A percentile compares a stretch with the other conserved stretches of the same genome.
These are phyloP conservation scores for Leucophora obtusa DNA, from an alignment of 2,888 invertebrate species.

Conservation along the genomic window DNA sequence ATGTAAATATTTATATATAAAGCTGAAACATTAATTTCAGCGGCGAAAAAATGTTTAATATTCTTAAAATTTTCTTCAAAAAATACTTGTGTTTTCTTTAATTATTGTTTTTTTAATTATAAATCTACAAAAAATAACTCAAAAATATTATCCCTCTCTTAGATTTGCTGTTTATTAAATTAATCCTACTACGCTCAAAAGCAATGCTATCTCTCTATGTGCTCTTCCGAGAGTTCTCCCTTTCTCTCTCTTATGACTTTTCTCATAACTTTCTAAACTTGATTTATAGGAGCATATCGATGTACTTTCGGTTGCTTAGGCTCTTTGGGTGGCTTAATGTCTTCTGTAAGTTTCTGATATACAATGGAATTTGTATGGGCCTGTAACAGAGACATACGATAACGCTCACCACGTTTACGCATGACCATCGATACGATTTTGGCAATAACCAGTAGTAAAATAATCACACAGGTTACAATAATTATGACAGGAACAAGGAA, in stretches of 20 bases:
- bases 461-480: constrained; percentile 81
- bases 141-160: constrained; percentile 52
- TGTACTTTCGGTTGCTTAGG: constrained; percentile 83
- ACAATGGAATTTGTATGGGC: constrained; percentile 81
- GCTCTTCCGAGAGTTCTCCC: constrained; percentile 2
- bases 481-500: constrained; percentile 81
- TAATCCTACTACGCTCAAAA: constrained; percentile 27
- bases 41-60: constrained; percentile 11
- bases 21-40: constrained; percentile 19
- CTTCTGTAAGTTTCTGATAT: constrained; percentile 88
- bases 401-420: constrained; percentile 80
- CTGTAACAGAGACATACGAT: constrained; percentile 78
- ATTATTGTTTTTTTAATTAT: constrained; percentile 5
- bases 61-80: neutral
- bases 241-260: constrained; percentile 6
- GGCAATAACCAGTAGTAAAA: constrained; percentile 80
- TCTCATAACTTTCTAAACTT: constrained; percentile 74
- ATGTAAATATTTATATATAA: constrained; percentile 41
- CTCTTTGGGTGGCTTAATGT: constrained; percentile 81
- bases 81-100: constrained; percentile 31
- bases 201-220: constrained; percentile 22
- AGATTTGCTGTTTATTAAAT: constrained; percentile 41
- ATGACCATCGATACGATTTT: constrained; percentile 80
- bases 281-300: constrained; percentile 82
- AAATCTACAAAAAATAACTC: constrained; percentile 56